Evolutionary conservation across 2,888 invertebrate genomes (phyloP).

Genomic region (Abrostola triplasia): DNA sequence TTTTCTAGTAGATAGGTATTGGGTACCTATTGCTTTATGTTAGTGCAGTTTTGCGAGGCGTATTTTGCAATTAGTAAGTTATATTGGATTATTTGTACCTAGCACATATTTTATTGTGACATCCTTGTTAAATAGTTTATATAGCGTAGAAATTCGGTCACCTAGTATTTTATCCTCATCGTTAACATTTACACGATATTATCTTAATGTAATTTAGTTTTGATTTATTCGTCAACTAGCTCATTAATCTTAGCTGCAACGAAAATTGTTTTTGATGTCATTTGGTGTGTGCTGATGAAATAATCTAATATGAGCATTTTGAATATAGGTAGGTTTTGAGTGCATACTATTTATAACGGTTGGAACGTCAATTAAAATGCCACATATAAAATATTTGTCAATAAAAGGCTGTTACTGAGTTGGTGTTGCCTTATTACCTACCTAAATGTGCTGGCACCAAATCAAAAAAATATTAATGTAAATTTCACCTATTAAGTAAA

Average conservation of each 20-base stretch:
- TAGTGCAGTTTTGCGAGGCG: neutral
- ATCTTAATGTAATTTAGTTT: too few relatives aligned
- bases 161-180: too few relatives aligned
- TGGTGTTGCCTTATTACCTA: conserved; percentile 5
- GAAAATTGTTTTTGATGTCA: too few relatives aligned
- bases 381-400: conserved; percentile 17
- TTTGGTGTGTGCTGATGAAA: too few relatives aligned
- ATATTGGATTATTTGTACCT: neutral
- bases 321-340: neutral
- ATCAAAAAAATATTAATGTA: conserved; percentile 8
- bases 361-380: neutral
- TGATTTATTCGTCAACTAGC: too few relatives aligned
- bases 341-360: conserved; percentile 7
- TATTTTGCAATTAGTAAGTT: neutral
- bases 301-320: conserved; percentile 13
- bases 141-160: too few relatives aligned
- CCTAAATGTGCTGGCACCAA: conserved; percentile 6
- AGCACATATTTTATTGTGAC: too few relatives aligned
- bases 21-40: conserved; percentile 10
- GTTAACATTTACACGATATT: too few relatives aligned
- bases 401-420: conserved; percentile 1
- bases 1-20: conserved; percentile 19
- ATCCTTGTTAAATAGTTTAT: too few relatives aligned
- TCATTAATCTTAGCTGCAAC: too few relatives aligned
- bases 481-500: conserved; percentile 26